These are phyloP conservation scores for Bombus huntii DNA, from an alignment of 1,140 invertebrate genomes.

Conservation along the genomic window DNA sequence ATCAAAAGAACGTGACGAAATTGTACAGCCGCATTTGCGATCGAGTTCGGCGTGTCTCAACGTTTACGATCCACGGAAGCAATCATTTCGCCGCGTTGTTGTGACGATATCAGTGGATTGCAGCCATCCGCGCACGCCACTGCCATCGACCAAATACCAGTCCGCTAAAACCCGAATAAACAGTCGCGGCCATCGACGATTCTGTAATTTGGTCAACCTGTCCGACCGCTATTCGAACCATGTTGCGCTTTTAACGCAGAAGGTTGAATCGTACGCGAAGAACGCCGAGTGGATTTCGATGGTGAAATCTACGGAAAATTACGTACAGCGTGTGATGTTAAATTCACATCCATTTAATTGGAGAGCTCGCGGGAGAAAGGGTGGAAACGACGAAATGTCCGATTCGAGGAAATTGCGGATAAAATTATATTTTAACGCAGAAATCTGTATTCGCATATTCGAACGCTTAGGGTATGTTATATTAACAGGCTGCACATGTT, in stretches of 20 bases:
- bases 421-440: no score
- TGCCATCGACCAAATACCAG: not conserved
- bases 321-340: no score
- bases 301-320: no score
- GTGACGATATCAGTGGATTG: not conserved
- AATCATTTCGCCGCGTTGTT: not conserved
- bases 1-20: not conserved
- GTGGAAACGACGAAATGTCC: no score
- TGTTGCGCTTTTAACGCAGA: not conserved
- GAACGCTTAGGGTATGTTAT: no score
- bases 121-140: not conserved
- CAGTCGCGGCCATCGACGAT: not conserved
- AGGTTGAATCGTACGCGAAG: not conserved
- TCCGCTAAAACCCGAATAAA: not conserved
- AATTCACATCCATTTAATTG: no score
- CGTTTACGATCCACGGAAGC: not conserved
- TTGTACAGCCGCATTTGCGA: not conserved
- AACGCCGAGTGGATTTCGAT: not conserved
- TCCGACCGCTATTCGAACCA: not conserved
- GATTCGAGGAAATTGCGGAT: no score
- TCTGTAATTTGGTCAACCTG: not conserved
- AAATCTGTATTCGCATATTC: no score
- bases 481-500: no score
- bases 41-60: not conserved
- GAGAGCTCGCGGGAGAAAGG: no score